Evolutionary conservation across 2,888 invertebrate species (phyloP).

Genomic region (Tridacna gigas): DNA sequence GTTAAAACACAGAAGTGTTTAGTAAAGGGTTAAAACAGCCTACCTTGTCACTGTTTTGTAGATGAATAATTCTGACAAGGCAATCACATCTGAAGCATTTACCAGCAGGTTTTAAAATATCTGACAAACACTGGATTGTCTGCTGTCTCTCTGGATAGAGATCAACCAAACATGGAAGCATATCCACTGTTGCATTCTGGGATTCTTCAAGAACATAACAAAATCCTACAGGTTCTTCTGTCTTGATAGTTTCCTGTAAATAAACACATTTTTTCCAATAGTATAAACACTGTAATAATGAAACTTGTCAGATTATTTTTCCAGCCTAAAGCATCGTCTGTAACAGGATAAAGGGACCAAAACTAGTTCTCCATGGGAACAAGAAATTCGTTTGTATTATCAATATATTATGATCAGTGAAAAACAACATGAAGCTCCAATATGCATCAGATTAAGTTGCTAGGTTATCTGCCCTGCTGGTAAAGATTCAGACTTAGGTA

Average conservation of each 20-base stretch:
- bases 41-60: constrained; percentile 14
- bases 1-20: no score
- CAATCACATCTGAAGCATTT: constrained; percentile 15
- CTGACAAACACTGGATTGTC: not conserved
- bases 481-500: no score
- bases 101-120: not conserved
- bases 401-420: no score
- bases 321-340: not conserved
- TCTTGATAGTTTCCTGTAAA: not conserved
- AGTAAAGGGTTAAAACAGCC: not conserved
- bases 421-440: no score
- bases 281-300: no score
- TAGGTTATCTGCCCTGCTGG: no score
- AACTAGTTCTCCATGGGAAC: not conserved
- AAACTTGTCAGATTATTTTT: no score
- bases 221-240: constrained; percentile 52
- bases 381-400: no score
- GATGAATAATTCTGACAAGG: not conserved
- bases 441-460: no score
- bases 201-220: constrained; percentile 61
- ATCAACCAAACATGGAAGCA: constrained; percentile 16
- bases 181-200: not conserved
- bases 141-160: constrained; percentile 3
- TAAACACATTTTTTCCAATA: not conserved
- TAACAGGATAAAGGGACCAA: not conserved